These are phyloP conservation scores for Erpetoichthys calabaricus DNA, from an alignment of 2,797 vertebrate genomes.

Conservation along the genomic window DNA sequence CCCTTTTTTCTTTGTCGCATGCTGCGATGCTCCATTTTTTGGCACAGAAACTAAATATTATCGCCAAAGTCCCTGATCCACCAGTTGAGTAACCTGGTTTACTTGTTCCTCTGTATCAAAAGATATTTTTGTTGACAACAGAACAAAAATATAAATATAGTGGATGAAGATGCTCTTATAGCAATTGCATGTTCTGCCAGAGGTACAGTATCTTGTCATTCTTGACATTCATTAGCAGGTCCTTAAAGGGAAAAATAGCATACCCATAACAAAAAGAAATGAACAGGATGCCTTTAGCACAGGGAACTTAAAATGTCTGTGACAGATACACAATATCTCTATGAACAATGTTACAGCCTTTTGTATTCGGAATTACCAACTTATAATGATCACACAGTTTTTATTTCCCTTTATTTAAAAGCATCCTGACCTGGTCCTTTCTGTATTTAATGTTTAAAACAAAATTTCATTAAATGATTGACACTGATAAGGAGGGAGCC, in stretches of 20 bases:
- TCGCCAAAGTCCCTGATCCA: background rate
- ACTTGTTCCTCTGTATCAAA: constrained; percentile 2
- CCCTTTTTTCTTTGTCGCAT: constrained; percentile 8
- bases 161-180: constrained; percentile 61
- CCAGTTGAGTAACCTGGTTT: constrained; percentile 1
- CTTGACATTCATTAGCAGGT: constrained; percentile 57
- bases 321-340: no score
- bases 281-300: background rate
- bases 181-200: constrained; percentile 56
- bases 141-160: constrained; percentile 26
- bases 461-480: no score
- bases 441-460: no score
- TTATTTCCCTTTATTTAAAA: no score
- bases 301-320: no score
- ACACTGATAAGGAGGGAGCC: no score
- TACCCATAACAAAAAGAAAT: constrained; percentile 34
- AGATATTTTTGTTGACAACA: constrained; percentile 47
- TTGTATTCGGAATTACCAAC: no score
- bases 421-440: no score
- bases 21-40: background rate
- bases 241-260: constrained; percentile 34
- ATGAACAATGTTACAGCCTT: no score
- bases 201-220: constrained; percentile 46
- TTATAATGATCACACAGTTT: no score
- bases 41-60: background rate